Percentiles rank a stretch among this genome's conserved stretches.
Conservation (phyloP, 1,140 invertebrate genomes). For the Steinernema khuongi region DNA sequence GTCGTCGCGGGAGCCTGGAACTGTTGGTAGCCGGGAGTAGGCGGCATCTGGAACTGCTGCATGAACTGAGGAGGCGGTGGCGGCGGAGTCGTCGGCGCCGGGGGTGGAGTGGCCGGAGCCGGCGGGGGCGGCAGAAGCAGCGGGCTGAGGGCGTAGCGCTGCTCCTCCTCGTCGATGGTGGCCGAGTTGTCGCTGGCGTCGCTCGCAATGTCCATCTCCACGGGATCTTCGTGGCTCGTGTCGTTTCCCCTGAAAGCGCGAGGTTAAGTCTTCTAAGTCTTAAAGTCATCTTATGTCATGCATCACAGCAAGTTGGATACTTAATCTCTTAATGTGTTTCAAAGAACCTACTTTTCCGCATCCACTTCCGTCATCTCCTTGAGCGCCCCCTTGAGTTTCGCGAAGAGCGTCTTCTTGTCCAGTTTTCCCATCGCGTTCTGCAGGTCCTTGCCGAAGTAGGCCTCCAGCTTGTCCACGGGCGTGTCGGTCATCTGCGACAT, state of each 20-base stretch:
- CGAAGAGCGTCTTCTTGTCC: slow-evolving; percentile 1
- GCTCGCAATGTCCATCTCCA: neutral
- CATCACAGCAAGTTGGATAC: too few species aligned
- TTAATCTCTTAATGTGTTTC: too few species aligned
- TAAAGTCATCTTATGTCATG: too few species aligned
- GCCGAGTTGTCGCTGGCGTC: slow-evolving; percentile 3
- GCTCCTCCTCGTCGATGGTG: neutral
- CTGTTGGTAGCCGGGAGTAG: neutral
- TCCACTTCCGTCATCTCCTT: neutral
- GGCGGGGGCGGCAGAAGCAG: neutral
- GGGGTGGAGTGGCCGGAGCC: slow-evolving; percentile 1
- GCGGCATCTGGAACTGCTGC: neutral
- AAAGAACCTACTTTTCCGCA: neutral
- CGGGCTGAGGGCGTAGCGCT: neutral
- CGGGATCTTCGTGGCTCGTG: neutral
- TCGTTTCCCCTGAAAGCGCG: neutral
- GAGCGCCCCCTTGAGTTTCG: neutral
- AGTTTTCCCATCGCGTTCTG: slow-evolving; percentile 9
- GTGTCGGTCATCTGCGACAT: neutral
- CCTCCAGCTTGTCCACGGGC: neutral
- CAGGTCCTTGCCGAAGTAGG: neutral
- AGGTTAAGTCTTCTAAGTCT: neutral
- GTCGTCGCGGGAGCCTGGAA: neutral
- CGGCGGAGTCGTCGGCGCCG: neutral
- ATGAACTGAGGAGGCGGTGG: neutral